Evolutionary conservation across 2,113 vertebrate genomes (phyloP).

Genomic region (Otis tarda): DNA sequence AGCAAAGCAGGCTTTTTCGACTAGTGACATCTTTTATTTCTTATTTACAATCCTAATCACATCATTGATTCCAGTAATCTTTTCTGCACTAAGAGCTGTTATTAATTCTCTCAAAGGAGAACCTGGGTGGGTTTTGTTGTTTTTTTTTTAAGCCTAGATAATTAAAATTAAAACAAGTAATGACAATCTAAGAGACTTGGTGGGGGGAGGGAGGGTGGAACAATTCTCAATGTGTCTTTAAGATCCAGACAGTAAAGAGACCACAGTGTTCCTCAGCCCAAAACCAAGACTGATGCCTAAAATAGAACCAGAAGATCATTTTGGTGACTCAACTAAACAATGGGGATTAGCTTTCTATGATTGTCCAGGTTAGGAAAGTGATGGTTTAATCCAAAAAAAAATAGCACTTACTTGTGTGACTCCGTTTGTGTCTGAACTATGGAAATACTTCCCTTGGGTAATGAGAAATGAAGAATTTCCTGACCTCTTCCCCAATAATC

Average conservation of each 20-base stretch:
- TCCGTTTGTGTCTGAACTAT: background rate
- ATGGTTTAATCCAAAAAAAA: background rate
- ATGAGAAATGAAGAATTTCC: background rate
- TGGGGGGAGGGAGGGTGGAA: fast-evolving
- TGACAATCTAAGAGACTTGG: background rate
- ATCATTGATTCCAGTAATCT: conserved; percentile 72
- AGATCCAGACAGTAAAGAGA: background rate
- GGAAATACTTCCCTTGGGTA: background rate
- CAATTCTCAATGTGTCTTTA: background rate
- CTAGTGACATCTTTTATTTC: conserved; percentile 51
- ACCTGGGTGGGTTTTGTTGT: background rate
- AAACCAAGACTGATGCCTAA: background rate
- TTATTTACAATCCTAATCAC: conserved; percentile 73
- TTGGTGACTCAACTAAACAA: background rate
- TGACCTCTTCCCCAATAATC: background rate
- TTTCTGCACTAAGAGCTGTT: conserved; percentile 56
- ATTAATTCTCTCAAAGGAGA: conserved; percentile 63
- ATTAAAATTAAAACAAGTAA: conserved; percentile 67
- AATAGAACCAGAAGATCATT: background rate
- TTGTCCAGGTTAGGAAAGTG: background rate
- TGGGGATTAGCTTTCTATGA: background rate
- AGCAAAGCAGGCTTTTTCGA: conserved; percentile 44
- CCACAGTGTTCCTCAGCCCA: background rate
- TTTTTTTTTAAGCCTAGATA: conserved; percentile 12
- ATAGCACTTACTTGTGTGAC: background rate